Evolutionary conservation across 2,113 vertebrate genomes (phyloP).

Genomic region (Regulus satrapa): DNA sequence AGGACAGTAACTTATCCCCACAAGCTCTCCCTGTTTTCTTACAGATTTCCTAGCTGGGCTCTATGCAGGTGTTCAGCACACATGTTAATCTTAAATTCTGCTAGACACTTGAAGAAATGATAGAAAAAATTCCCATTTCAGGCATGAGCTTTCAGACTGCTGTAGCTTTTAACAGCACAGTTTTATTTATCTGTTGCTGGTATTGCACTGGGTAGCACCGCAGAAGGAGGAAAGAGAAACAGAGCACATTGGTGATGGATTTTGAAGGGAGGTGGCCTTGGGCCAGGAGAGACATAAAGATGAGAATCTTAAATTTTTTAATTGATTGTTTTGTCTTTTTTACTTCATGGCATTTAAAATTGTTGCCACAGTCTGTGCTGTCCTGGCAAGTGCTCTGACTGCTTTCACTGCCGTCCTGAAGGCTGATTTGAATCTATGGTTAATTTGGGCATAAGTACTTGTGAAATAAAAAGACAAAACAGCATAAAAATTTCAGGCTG

Average conservation of each 20-base stretch:
- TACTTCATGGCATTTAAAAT: not conserved
- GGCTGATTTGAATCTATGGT: not conserved
- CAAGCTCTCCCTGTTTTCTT: not conserved
- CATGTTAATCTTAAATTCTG: not conserved
- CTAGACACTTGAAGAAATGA: not conserved
- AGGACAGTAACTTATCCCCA: not conserved
- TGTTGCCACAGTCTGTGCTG: not conserved
- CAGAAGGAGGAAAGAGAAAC: not conserved
- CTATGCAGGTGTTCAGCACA: not conserved
- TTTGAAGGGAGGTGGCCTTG: not conserved
- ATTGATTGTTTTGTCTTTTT: not conserved
- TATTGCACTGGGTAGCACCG: not conserved
- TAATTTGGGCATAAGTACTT: not conserved
- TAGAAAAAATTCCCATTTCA: not conserved
- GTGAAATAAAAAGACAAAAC: not conserved
- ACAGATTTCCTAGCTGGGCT: not conserved
- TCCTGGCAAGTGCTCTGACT: not conserved
- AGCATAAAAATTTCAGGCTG: not conserved
- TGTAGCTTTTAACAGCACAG: not conserved
- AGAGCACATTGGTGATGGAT: not conserved
- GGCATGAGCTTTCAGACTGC: not conserved
- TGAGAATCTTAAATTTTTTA: not conserved
- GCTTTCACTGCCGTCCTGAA: not conserved
- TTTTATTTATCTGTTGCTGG: not conserved
- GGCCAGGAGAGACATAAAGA: not conserved